phyloP scores from a whole-genome alignment of 1,140 invertebrate genomes.

The Neodiprion virginianus region DNA sequence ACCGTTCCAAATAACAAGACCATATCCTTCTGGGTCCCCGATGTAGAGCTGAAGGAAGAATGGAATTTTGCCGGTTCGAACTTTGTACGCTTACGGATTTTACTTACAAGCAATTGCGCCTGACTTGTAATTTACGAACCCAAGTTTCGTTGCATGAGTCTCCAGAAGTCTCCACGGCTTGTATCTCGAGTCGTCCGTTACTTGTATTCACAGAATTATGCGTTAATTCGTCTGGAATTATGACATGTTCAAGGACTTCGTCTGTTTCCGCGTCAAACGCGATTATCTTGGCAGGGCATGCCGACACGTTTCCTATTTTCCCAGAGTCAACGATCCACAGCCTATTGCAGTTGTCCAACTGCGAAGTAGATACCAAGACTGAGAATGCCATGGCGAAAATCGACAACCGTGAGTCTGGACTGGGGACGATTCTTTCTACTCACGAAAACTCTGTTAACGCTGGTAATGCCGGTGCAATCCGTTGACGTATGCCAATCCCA shows the following conservation, averaged over 20 bases:
- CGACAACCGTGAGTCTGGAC: too few species aligned
- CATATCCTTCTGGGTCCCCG: conserved; percentile 51
- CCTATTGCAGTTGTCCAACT: conserved; percentile 63
- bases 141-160: conserved; percentile 19
- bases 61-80: not conserved
- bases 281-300: conserved; percentile 57
- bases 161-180: conserved; percentile 30
- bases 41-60: conserved; percentile 45
- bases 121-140: conserved; percentile 29
- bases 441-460: conserved; percentile 34
- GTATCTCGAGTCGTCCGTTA: conserved; percentile 36
- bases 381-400: too few species aligned
- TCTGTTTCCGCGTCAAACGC: conserved; percentile 57
- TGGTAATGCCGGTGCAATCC: conserved; percentile 32
- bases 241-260: conserved; percentile 49
- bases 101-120: not conserved
- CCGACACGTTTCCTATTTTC: conserved; percentile 48
- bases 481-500: conserved; percentile 34
- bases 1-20: conserved; percentile 42
- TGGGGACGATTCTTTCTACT: not conserved
- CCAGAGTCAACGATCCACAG: conserved; percentile 63
- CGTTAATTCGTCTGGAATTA: conserved; percentile 45
- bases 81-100: not conserved
- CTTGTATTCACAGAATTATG: conserved; percentile 26
- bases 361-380: conserved; percentile 27